Evolutionary conservation across 2,888 invertebrate species (phyloP).

Genomic region (Stratiomys singularior): DNA sequence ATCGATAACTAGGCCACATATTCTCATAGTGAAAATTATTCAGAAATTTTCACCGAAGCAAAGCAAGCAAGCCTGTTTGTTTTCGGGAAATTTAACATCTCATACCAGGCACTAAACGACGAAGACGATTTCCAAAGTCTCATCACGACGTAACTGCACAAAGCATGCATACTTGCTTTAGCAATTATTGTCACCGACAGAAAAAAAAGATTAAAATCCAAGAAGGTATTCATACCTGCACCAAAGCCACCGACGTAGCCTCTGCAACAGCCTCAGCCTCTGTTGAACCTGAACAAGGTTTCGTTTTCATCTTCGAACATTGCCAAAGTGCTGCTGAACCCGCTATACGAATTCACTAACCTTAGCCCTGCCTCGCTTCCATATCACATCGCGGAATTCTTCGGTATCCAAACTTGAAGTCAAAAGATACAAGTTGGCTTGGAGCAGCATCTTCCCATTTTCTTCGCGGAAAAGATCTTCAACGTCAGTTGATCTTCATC

Average conservation of each 20-base stretch:
- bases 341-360: neutral
- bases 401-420: neutral
- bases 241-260: too few relatives aligned
- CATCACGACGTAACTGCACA: neutral
- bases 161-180: neutral
- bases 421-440: constrained; percentile 12
- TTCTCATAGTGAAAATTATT: neutral
- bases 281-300: constrained; percentile 21
- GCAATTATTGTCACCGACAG: constrained; percentile 1
- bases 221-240: neutral
- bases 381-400: neutral
- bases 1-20: constrained; percentile 8
- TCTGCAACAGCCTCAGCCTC: too few relatives aligned
- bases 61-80: constrained; percentile 6
- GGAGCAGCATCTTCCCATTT: constrained; percentile 33
- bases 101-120: neutral
- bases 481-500: constrained; percentile 44
- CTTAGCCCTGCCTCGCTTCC: constrained; percentile 5
- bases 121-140: constrained; percentile 11
- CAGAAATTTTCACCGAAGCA: neutral
- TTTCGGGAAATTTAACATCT: neutral
- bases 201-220: neutral
- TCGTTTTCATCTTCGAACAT: constrained; percentile 25
- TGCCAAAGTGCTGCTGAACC: neutral
- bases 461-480: constrained; percentile 45